Conservation (phyloP, 1,140 invertebrate genomes). For the Sinella curviseta region DNA sequence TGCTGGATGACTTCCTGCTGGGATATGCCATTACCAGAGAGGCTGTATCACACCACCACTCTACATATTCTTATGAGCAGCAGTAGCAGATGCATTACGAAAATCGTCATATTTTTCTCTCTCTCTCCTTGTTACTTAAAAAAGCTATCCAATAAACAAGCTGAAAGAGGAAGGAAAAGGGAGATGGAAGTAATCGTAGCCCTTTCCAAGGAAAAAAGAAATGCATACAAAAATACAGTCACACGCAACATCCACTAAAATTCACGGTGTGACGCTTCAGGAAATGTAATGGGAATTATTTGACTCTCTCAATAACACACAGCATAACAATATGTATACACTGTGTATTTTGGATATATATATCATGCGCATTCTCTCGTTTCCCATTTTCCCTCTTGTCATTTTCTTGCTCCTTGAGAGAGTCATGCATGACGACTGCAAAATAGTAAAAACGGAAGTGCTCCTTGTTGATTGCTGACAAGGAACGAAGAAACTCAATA, state of each 20-base stretch:
- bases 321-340: neutral
- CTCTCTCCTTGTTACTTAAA: too few relatives aligned
- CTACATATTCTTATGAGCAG: neutral
- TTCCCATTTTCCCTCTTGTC: neutral
- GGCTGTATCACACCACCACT: neutral
- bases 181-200: too few relatives aligned
- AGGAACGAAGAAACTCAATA: neutral
- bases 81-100: neutral
- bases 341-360: neutral
- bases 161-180: too few relatives aligned
- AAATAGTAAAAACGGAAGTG: neutral
- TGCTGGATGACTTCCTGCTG: neutral
- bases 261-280: neutral
- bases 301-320: neutral
- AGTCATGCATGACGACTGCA: slow-evolving; percentile 12
- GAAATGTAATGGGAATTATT: slow-evolving; percentile 13
- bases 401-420: neutral
- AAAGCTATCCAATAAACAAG: too few relatives aligned
- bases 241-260: neutral
- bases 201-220: too few relatives aligned
- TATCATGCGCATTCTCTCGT: neutral
- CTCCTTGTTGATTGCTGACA: neutral
- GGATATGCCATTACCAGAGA: neutral
- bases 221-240: neutral
- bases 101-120: neutral